Conservation (phyloP, 2,113 vertebrate genomes). For the Crotophaga sulcirostris region DNA sequence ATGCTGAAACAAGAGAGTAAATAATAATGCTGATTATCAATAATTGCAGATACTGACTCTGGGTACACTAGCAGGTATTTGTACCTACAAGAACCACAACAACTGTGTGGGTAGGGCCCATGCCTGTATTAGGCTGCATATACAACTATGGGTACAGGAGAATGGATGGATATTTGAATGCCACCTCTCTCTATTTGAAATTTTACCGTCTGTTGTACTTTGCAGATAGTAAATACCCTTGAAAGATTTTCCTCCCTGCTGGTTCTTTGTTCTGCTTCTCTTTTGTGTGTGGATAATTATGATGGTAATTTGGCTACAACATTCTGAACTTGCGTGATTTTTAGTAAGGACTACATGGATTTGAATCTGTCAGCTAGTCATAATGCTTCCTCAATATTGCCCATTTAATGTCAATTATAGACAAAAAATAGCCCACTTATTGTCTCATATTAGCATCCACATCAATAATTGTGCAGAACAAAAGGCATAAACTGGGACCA, state of each 20-base stretch:
- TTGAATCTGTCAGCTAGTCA: slow-evolving; percentile 70
- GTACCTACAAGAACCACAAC: neutral
- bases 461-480: slow-evolving; percentile 76
- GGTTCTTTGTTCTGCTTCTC: slow-evolving; percentile 29
- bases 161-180: neutral
- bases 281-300: slow-evolving; percentile 27
- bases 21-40: neutral
- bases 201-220: neutral
- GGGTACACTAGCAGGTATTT: neutral
- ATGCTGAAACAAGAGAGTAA: neutral
- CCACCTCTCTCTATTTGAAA: neutral
- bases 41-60: neutral
- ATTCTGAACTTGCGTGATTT: slow-evolving; percentile 47
- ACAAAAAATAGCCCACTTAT: slow-evolving; percentile 74
- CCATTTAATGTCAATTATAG: slow-evolving; percentile 78
- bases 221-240: neutral
- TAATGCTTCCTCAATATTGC: slow-evolving; percentile 65
- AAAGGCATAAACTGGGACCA: slow-evolving; percentile 76
- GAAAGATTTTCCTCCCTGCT: neutral
- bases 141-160: neutral
- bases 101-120: neutral
- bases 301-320: slow-evolving; percentile 22
- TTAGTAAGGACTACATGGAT: slow-evolving; percentile 48
- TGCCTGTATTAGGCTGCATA: neutral
- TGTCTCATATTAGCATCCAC: slow-evolving; percentile 70